Base-by-base conservation (phyloP, 2,888 invertebrate species). In the Cephus pygmeus region DNA sequence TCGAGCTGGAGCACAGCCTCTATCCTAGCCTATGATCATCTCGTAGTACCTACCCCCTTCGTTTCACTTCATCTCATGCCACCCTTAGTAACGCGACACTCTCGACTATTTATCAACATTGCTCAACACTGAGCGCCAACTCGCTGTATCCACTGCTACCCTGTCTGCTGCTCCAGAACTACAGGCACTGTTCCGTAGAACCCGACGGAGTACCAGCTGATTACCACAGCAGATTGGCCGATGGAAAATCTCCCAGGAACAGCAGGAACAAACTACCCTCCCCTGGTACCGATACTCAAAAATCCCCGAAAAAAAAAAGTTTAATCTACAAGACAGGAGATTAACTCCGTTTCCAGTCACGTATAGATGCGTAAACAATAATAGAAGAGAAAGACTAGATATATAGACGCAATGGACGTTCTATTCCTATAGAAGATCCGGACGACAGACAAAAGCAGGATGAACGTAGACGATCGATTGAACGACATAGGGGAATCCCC, bases 1-100 rank as follows among this genome's bases (percentile, higher is more conserved):
- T 79, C 75, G 75, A 56, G 30, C 12, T 75, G 11, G 12, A 56
- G 33, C 34, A 9, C 69, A 34, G 69, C 12, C n/a, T 34, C 34
- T 36, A 35, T 34, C 73, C 36, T 77, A 15, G 12, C 33, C 77
- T 74, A 74, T 75, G 74, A 77, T 77, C 74, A 77, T 74, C 69
- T 30, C 6, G 23, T 23, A 56, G 23, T 23, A 56, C 23, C 56
- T 15, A 4, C 23, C 56, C 9, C 56, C 56, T 9, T 56, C 23
- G 23, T 23, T 15, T 56, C 23, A 56, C 56, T 11, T 1, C 36
- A 4, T 40, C 33, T 71, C 71, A 31, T 71, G 30, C 23, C 34
- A 2, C 15, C 71, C 23, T 71, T 15, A 34, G 12, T 71, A 71
- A 12, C 31, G 71, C 71, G 71, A 71, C 71, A 71, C 71, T 34